A percentile compares a stretch with the other conserved stretches of the same genome.
Conservation (phyloP, 2,888 invertebrate species). For the Beris morrisii region DNA sequence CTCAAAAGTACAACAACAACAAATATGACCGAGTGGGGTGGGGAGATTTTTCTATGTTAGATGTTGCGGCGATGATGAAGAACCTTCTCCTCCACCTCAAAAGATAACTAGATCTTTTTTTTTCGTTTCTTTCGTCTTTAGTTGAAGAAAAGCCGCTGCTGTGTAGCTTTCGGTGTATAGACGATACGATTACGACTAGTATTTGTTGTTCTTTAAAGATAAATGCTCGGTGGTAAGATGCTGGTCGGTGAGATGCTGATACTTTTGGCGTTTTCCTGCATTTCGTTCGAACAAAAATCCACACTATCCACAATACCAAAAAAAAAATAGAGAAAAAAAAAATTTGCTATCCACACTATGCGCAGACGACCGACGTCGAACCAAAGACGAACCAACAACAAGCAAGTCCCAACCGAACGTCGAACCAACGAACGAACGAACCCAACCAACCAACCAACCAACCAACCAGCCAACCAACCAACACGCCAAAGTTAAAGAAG, state of each 20-base stretch:
- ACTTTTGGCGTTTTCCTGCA: slow-evolving; percentile 2
- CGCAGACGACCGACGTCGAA: slow-evolving; percentile 19
- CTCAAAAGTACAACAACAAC: slow-evolving; percentile 2
- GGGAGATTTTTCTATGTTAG: slow-evolving; percentile 29
- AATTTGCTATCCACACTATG: slow-evolving; percentile 18
- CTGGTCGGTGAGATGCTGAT: background rate
- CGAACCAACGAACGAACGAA: background rate
- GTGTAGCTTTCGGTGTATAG: too few relatives aligned
- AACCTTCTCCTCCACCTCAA: slow-evolving; percentile 19
- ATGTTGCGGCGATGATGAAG: slow-evolving; percentile 19
- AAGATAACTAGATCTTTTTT: too few relatives aligned
- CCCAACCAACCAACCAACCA: background rate
- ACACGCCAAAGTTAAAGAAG: too few relatives aligned
- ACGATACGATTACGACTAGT: too few relatives aligned
- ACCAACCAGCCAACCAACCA: background rate
- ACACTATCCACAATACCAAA: slow-evolving; percentile 19
- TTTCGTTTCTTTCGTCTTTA: too few relatives aligned
- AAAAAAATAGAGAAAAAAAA: too few relatives aligned
- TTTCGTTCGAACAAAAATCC: slow-evolving; percentile 5
- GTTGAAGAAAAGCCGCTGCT: too few relatives aligned
- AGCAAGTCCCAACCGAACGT: background rate
- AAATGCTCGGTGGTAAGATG: slow-evolving; percentile 2
- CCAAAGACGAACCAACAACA: background rate
- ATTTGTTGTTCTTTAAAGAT: background rate
- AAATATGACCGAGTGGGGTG: slow-evolving; percentile 17